Percentiles rank a stretch among this genome's conserved stretches.
phyloP scores from a whole-genome alignment of 2,888 invertebrate genomes.

The Gymnocheta viridis region DNA sequence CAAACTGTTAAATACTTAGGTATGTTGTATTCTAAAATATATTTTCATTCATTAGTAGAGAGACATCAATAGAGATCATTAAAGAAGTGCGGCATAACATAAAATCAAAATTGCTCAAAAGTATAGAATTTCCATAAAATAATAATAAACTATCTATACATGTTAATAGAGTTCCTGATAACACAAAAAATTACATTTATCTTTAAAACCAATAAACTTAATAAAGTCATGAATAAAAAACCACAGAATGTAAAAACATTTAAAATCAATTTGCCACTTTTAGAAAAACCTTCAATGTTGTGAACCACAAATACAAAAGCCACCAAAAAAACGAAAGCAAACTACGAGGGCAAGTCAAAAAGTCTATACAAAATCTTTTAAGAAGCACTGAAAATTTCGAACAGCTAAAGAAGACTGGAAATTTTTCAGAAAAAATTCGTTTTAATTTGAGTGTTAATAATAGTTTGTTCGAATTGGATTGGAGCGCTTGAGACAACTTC shows the following conservation, averaged over 20 bases:
- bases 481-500: too few species aligned
- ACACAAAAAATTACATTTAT: background rate
- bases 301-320: conserved; percentile 21
- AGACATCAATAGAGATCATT: too few species aligned
- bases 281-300: background rate
- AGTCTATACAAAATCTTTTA: background rate
- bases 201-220: background rate
- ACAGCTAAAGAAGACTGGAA: too few species aligned
- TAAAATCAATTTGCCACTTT: conserved; percentile 42
- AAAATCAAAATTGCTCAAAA: too few species aligned
- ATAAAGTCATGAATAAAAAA: conserved; percentile 26
- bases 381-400: background rate
- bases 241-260: conserved; percentile 33
- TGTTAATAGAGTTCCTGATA: background rate
- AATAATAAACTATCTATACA: background rate
- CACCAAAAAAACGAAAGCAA: background rate
- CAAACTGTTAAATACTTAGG: too few species aligned
- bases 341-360: background rate
- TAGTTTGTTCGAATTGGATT: too few species aligned
- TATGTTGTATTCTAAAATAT: too few species aligned
- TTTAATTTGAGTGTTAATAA: too few species aligned
- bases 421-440: too few species aligned
- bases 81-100: too few species aligned
- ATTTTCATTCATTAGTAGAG: too few species aligned
- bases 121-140: background rate